Conservation (phyloP, 2,797 vertebrate species). For the Chelonia mydas region DNA sequence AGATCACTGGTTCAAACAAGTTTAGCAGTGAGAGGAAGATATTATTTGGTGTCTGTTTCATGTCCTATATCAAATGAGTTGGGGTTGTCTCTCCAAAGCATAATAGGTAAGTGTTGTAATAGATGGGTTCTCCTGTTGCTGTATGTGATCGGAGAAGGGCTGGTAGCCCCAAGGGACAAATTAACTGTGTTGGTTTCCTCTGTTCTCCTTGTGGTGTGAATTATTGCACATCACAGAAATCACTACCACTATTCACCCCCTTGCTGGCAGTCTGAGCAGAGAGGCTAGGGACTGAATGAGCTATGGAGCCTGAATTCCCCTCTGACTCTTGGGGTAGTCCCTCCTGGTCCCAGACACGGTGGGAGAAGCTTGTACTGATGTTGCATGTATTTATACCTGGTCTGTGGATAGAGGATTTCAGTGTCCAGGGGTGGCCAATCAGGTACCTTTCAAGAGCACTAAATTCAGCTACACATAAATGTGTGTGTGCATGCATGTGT, state of each 20-base stretch:
- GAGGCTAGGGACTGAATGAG: fast-evolving
- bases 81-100: not conserved
- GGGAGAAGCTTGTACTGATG: not conserved
- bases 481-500: fast-evolving
- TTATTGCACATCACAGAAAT: not conserved
- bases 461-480: not conserved
- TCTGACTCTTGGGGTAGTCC: not conserved
- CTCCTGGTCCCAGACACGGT: not conserved
- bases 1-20: fast-evolving
- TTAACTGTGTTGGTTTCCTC: not conserved
- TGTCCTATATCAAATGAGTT: not conserved
- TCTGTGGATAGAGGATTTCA: not conserved
- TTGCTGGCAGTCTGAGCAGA: not conserved
- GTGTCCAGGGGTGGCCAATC: not conserved
- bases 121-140: not conserved
- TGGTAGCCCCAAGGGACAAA: not conserved
- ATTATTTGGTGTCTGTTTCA: not conserved
- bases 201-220: not conserved
- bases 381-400: not conserved
- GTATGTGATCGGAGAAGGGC: not conserved
- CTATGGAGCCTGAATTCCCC: not conserved
- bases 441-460: not conserved
- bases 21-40: not conserved
- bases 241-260: not conserved
- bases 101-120: not conserved